phyloP scores from a whole-genome alignment of 2,888 invertebrate genomes.

The Sepiola atlantica region DNA sequence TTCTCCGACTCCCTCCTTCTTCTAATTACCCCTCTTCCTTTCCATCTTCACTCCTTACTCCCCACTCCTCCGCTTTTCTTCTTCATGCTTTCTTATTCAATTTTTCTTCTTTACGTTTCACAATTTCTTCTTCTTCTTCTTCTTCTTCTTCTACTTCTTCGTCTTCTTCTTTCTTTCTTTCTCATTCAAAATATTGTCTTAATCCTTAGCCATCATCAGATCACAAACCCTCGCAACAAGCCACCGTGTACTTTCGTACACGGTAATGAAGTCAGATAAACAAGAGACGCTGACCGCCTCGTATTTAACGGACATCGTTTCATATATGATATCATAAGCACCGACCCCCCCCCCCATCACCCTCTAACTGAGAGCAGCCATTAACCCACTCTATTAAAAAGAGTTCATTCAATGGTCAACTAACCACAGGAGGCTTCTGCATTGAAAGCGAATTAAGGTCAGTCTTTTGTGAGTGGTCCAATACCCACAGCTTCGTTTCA shows the following conservation, averaged over 20 bases:
- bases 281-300: background rate
- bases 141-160: background rate
- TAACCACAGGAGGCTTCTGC: background rate
- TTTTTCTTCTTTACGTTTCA: background rate
- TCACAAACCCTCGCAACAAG: background rate
- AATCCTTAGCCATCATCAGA: background rate
- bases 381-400: background rate
- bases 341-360: background rate
- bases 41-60: background rate
- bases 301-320: background rate
- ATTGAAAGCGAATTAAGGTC: constrained; percentile 4
- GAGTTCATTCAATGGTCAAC: background rate
- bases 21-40: background rate
- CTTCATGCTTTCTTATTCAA: background rate
- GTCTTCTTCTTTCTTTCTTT: background rate
- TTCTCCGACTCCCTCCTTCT: no score
- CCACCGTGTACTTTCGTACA: background rate
- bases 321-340: background rate
- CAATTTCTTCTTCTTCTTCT: background rate
- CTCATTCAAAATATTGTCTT: background rate
- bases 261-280: background rate
- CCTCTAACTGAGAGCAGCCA: background rate
- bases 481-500: background rate
- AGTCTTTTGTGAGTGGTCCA: background rate
- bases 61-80: background rate